Evolutionary conservation across 1,140 invertebrate species (phyloP), one percentile per base, ranked within the genome.

Genomic region (Zaprionus kolodkinae): DNA sequence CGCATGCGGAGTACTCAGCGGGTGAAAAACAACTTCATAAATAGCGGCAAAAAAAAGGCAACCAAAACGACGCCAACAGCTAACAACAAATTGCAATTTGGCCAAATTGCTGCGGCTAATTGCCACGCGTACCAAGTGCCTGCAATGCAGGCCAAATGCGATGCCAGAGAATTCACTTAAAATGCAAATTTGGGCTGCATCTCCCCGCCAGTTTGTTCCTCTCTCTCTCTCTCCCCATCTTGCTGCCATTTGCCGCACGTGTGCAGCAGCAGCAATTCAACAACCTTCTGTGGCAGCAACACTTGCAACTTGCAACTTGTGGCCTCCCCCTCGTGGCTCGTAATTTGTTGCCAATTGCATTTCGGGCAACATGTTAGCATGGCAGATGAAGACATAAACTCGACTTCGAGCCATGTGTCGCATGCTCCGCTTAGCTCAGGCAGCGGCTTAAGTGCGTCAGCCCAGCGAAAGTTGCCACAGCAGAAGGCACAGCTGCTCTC

Each of bases 41-140:
- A 88, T 73, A 75, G 72, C 64, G 50, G 62, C 68, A 64, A 78
- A 71, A 71, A 71, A 71, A 71, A 75, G 67, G 65, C 74, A 45
- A 45, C 45, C 21, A 48, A 17, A 50, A 21, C 45, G 63, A 87
- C 83, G 73, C 72, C 69, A 82, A 87, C 84, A 87, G 84, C 80
- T 87, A 84, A 87, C 84, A 87, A 84, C 84, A 83, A 79, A 88
- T 87, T 87, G 84, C 84, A 88, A 87, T 87, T 87, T 87, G 84
- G 85, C 84, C 85, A 88, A 87, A 87, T 87, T 87, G 84, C 80
- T 55, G 78, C 78, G 78, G 80, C 84, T 87, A 87, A 87, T 87
- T 87, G 84, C 80, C 80, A 87, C 84, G 84, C 87, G 85, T 87
- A 84, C 60, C 77, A 57, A 68, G 54, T 64, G 45, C 45, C 45